Evolutionary conservation across 2,888 invertebrate species (phyloP).

Genomic region (Zaprionus bogoriensis): DNA sequence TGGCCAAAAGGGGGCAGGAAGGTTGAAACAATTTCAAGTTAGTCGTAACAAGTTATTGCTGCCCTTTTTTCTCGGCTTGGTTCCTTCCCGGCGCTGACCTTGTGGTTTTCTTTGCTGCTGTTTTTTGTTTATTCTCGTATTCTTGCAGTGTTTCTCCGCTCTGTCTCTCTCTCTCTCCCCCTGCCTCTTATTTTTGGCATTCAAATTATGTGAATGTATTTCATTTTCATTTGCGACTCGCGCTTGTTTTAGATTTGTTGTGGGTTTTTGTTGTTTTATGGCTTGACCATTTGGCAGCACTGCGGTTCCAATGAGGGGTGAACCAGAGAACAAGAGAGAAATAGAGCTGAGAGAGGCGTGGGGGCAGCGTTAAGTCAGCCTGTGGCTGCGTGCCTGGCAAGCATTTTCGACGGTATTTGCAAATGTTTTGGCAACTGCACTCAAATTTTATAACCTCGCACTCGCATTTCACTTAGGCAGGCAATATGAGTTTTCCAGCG

Average conservation of each 20-base stretch:
- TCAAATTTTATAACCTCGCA: conserved; percentile 62
- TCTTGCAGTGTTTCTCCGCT: background rate
- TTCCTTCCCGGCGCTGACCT: conserved; percentile 24
- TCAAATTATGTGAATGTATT: conserved; percentile 66
- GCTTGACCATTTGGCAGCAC: conserved; percentile 59
- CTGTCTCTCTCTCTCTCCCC: background rate
- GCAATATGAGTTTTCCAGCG: background rate
- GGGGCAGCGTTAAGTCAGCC: conserved; percentile 1
- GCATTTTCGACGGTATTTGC: conserved; percentile 56
- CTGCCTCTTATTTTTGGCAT: conserved; percentile 32
- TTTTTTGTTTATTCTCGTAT: background rate
- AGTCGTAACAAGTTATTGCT: conserved; percentile 21
- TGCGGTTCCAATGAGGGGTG: conserved; percentile 20
- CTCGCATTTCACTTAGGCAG: conserved; percentile 51
- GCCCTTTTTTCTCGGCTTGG: conserved; percentile 6
- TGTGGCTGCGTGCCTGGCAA: conserved; percentile 44
- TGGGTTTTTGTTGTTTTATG: conserved; percentile 40
- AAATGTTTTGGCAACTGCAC: conserved; percentile 63
- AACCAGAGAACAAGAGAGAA: too few species aligned
- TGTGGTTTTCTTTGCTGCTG: conserved; percentile 14
- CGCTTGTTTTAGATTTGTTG: conserved; percentile 45
- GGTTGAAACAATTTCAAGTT: conserved; percentile 17
- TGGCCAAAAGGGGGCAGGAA: background rate
- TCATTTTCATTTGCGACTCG: conserved; percentile 59
- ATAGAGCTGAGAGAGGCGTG: too few species aligned